Evolutionary conservation across 2,113 vertebrate genomes (phyloP), one percentile per base, ranked within the genome.

Genomic region (Centropristis striata): DNA sequence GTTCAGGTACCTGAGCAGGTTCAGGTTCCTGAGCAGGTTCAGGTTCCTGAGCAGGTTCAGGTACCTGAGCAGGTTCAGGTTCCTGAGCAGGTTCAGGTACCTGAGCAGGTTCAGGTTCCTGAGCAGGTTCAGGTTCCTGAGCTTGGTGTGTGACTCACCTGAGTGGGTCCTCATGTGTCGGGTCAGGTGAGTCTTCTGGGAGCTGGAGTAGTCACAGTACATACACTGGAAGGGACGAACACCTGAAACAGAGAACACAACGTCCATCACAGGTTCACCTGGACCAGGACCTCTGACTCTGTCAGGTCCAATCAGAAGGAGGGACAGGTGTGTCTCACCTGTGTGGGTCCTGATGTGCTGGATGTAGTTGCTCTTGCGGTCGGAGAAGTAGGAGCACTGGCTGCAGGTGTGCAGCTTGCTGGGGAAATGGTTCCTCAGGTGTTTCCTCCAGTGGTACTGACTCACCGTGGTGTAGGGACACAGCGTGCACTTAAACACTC

Each of bases 381-480:
- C 98, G 0, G 98, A 98, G 92, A 99, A 99, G 89, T 99, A 99
- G 83, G 95, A 97, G 76, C 98, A 99, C 64, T 99, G 97, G 57
- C 95, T 95, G 86, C 98, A 99, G 9, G 98, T 98, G 92, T 99
- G 99, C 7, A 99, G 96, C 86, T 98, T 99, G 87, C 97, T 96
- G 65, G 98, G 98, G 85, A 99, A 99, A 88, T 99, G 98, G 82
- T 99, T 99, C 82, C 98, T 95, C 81, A 99, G 92, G 90, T 99
- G 98, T 88, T 99, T 99, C 92, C 98, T 98, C 98, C 98, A 99
- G 92, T 99, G 98, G 80, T 99, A 99, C 86, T 99, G 97, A 70
- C 98, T 99, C 71, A 99, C 96, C 0, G 98, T 99, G 65, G 97
- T 98, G 74, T 99, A 99, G 0, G 97, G 96, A 86, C 98, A 99